Evolutionary conservation across 1,140 invertebrate genomes (phyloP).

Genomic region (Heliconius melpomene): DNA sequence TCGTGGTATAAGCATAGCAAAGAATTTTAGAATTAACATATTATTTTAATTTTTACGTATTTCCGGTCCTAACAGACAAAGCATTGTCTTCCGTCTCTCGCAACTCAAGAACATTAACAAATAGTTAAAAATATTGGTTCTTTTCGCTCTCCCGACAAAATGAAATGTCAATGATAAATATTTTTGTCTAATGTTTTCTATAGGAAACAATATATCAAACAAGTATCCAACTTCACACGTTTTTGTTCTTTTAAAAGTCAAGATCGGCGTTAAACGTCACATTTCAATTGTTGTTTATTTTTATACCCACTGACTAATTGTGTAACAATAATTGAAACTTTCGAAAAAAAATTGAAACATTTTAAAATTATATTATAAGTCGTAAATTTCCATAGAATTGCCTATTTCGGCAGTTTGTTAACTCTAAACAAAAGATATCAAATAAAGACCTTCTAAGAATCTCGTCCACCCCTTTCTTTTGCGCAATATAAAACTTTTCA

Average conservation of each 20-base stretch:
- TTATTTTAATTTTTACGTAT: not conserved
- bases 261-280: not conserved
- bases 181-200: not conserved
- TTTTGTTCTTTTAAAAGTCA: not conserved
- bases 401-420: not conserved
- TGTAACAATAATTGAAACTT: not conserved
- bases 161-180: no score
- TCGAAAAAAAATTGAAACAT: not conserved
- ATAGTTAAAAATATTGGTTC: not conserved
- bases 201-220: not conserved
- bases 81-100: not conserved
- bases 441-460: not conserved
- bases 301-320: not conserved
- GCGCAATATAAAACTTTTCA: not conserved
- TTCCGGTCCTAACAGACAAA: not conserved
- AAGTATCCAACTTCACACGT: not conserved
- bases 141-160: not conserved
- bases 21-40: no score
- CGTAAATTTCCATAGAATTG: not conserved
- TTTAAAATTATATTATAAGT: not conserved
- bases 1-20: no score
- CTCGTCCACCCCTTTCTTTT: not conserved
- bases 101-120: not conserved
- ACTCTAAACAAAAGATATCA: conserved; percentile 5
- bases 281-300: not conserved